phyloP scores from a whole-genome alignment of 2,113 vertebrate species.

The Sinocyclocheilus anshuiensis region DNA sequence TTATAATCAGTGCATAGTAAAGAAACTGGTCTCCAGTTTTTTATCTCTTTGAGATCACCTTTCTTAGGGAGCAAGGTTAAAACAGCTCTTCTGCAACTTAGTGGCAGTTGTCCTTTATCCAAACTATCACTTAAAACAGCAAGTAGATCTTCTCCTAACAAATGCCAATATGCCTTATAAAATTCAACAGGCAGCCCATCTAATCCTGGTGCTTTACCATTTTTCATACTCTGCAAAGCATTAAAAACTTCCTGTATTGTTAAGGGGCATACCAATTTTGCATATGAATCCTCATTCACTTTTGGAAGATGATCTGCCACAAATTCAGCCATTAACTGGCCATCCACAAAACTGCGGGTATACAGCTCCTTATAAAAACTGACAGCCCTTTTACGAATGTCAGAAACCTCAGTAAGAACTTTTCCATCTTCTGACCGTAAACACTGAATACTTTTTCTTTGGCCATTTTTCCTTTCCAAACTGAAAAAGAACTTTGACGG shows the following conservation, averaged over 20 bases:
- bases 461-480: too few relatives aligned
- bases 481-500: too few relatives aligned
- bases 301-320: not conserved
- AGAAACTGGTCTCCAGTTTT: not conserved
- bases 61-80: not conserved
- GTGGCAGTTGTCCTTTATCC: not conserved
- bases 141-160: not conserved
- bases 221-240: not conserved
- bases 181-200: not conserved
- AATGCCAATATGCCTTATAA: not conserved
- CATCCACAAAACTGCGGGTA: too few relatives aligned
- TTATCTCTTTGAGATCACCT: not conserved
- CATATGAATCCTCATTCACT: not conserved
- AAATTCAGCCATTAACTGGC: not conserved
- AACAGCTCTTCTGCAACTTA: not conserved
- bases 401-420: too few relatives aligned
- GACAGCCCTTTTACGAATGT: too few relatives aligned
- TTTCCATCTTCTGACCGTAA: too few relatives aligned
- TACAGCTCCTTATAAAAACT: too few relatives aligned
- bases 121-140: not conserved
- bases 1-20: constrained; percentile 29
- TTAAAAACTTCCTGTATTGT: not conserved
- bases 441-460: too few relatives aligned
- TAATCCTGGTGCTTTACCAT: not conserved
- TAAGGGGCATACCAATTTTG: not conserved